A percentile compares a stretch with the other conserved stretches of the same genome.
phyloP scores from a whole-genome alignment of 2,888 invertebrate species.

The Acanthosoma haemorrhoidale region DNA sequence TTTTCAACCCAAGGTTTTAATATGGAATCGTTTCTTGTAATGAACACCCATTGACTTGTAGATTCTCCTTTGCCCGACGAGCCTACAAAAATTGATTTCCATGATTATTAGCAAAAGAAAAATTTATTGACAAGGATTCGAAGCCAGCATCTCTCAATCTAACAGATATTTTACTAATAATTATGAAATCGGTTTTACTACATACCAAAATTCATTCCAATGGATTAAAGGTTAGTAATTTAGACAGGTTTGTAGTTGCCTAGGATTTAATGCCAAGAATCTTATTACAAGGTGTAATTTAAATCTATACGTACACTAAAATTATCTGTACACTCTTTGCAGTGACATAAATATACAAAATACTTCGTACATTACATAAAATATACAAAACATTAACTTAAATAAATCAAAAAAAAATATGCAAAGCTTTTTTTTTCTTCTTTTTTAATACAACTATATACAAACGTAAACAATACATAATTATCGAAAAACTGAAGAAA shows the following conservation, averaged over 20 bases:
- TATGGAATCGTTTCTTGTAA: too few species aligned
- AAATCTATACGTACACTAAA: conserved; percentile 31
- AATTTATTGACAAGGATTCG: too few species aligned
- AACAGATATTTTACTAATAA: too few species aligned
- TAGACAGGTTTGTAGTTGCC: not conserved
- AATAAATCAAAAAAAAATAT: conserved; percentile 12
- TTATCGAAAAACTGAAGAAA: conserved; percentile 22
- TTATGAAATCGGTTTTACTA: too few species aligned
- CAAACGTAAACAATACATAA: conserved; percentile 18
- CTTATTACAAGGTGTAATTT: conserved; percentile 35
- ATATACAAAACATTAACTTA: conserved; percentile 15
- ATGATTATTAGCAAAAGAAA: too few species aligned
- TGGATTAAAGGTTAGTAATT: too few species aligned
- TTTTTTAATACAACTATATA: conserved; percentile 25
- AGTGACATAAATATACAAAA: conserved; percentile 36
- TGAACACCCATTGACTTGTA: too few species aligned
- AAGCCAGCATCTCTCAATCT: too few species aligned
- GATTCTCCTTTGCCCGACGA: too few species aligned
- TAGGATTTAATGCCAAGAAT: conserved; percentile 36
- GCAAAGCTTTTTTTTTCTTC: conserved; percentile 21
- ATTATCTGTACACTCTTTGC: conserved; percentile 31
- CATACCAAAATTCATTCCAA: too few species aligned
- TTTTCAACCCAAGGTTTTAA: too few species aligned
- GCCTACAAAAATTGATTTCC: too few species aligned
- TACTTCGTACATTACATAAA: conserved; percentile 25